Percentiles rank a stretch among this genome's conserved stretches.
Conservation (phyloP, 2,888 invertebrate species). For the Ormyrus rosae region DNA sequence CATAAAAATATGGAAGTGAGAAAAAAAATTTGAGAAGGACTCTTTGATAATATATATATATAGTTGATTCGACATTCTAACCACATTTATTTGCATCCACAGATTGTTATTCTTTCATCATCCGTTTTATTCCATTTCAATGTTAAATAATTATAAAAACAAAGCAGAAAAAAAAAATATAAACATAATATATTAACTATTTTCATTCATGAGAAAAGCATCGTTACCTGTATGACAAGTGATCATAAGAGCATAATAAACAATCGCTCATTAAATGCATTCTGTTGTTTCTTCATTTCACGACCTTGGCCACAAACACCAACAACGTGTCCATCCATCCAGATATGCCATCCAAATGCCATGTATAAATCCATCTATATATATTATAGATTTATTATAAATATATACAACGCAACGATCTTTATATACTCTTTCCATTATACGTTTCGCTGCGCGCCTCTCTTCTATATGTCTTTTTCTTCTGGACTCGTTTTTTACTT, state of each 20-base stretch:
- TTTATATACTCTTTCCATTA: slow-evolving; percentile 33
- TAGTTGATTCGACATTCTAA: slow-evolving; percentile 71
- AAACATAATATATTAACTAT: slow-evolving; percentile 76
- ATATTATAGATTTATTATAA: slow-evolving; percentile 34
- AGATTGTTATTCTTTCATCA: slow-evolving; percentile 75
- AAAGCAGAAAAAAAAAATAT: slow-evolving; percentile 55
- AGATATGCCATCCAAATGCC: slow-evolving; percentile 55
- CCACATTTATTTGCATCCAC: slow-evolving; percentile 74
- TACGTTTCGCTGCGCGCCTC: slow-evolving; percentile 41
- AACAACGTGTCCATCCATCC: slow-evolving; percentile 61
- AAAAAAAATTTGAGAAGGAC: slow-evolving; percentile 50
- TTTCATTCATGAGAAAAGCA: slow-evolving; percentile 76
- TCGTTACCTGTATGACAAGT: slow-evolving; percentile 77
- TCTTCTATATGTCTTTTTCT: slow-evolving; percentile 25
- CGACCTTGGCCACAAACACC: slow-evolving; percentile 70
- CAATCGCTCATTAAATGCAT: slow-evolving; percentile 77
- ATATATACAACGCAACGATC: background rate
- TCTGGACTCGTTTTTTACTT: background rate
- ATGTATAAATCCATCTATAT: slow-evolving; percentile 43
- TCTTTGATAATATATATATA: slow-evolving; percentile 41
- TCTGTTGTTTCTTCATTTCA: slow-evolving; percentile 76
- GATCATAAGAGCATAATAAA: slow-evolving; percentile 77
- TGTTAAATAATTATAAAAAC: slow-evolving; percentile 75
- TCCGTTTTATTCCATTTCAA: slow-evolving; percentile 74
- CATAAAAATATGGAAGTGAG: slow-evolving; percentile 55